Base-by-base conservation (phyloP, 2,888 invertebrate species). In the Tolmerus cingulatus region DNA sequence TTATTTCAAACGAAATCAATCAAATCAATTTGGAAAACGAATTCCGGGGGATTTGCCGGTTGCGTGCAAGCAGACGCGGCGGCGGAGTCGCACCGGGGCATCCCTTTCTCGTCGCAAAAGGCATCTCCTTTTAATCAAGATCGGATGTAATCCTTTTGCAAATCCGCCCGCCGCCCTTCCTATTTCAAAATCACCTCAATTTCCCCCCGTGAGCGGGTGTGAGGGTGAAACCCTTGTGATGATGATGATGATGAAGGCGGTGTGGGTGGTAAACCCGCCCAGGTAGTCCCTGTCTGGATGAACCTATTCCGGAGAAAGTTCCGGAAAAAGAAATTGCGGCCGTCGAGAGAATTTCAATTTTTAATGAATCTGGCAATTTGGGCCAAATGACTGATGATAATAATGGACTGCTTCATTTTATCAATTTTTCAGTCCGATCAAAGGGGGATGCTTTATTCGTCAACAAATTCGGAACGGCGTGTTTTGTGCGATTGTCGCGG, bases 1-100 rank as follows among this genome's bases (percentile, higher is more conserved):
- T 81, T 87, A 86, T 66, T 87, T 87, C 57, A 51, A 76, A 86
- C 51, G 77, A 86, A 86, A 86, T 86, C 86, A 86, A 86, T 86
- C 78, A 78, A 77, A 77, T 78, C 77, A 86, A 78, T 86, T 78
- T 40, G 23, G 77, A 57, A 37, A 78, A 76, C 77, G 77, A 86
- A 86, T 77, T 76, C 55, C 23, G n/a, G 57, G n/a, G 43, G 74
- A 86, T 84, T 84, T 84, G 66, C 12, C 30, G 14, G 66, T 57
- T 34, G 34, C 23, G 55, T 51, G 57, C 66, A 27, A 66, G 27
- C 27, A 23, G 23, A 66, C 19, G 27, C 8, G 19, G 9, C 9
- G 57, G 57, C 43, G 27, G 19, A 46, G 19, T 23, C 46, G 27
- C 19, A 46, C 34, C 12, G 46, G 16, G 46, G 14, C 19, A 40